Percentiles rank a stretch among this genome's conserved stretches.
Conservation (phyloP, 1,140 invertebrate species). For the Drosophila dunni region DNA sequence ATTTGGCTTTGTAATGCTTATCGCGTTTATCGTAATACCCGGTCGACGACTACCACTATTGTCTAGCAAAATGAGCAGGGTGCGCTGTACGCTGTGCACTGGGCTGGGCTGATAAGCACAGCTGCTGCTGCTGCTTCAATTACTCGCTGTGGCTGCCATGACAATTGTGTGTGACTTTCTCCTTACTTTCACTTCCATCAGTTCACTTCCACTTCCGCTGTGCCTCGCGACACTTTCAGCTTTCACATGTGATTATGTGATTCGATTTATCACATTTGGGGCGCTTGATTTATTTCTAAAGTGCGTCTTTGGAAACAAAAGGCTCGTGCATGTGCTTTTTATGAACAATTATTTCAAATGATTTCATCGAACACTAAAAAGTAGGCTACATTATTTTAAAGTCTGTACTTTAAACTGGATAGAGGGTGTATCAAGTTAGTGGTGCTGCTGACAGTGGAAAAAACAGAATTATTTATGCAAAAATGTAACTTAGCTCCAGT, state of each 20-base stretch:
- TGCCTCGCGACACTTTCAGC: slow-evolving; percentile 9
- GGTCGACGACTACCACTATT: slow-evolving; percentile 16
- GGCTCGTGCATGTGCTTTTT: slow-evolving; percentile 37
- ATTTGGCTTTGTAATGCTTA: slow-evolving; percentile 44
- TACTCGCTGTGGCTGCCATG: slow-evolving; percentile 38
- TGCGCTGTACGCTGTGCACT: slow-evolving; percentile 18
- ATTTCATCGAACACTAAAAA: slow-evolving; percentile 23
- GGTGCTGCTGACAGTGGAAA: no score
- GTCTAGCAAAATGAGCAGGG: slow-evolving; percentile 31
- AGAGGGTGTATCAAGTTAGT: no score
- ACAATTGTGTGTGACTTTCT: slow-evolving; percentile 36
- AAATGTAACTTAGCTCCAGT: no score
- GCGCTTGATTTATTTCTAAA: slow-evolving; percentile 38
- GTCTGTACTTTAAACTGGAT: no score
- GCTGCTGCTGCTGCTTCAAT: slow-evolving; percentile 30
- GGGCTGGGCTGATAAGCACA: background rate
- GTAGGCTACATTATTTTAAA: slow-evolving; percentile 15
- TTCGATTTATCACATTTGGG: slow-evolving; percentile 36
- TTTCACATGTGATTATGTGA: slow-evolving; percentile 13
- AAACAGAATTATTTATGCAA: no score
- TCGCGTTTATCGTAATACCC: slow-evolving; percentile 23
- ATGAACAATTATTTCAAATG: slow-evolving; percentile 46
- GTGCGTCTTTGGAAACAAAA: slow-evolving; percentile 18
- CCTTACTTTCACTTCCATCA: background rate
- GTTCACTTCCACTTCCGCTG: background rate